Percentiles rank a stretch among this genome's conserved stretches.
phyloP scores from a whole-genome alignment of 2,797 vertebrate species.

The Hoplostethus mediterraneus region DNA sequence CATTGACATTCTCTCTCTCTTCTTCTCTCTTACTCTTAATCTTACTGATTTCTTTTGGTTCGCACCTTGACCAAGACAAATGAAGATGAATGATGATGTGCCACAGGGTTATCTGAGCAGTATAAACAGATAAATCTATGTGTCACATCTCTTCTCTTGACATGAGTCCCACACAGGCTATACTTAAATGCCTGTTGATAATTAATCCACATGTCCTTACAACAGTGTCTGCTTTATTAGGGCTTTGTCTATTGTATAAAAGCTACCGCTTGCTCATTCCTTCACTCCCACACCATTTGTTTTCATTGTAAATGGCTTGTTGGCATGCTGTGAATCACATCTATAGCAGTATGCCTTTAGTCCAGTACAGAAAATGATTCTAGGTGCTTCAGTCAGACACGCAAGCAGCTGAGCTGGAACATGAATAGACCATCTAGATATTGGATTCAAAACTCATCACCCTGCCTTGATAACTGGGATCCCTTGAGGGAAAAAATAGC shows the following conservation, averaged over 20 bases:
- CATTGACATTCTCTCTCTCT: neutral
- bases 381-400: slow-evolving; percentile 7
- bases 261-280: neutral
- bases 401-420: neutral
- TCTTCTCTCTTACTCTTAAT: slow-evolving; percentile 13
- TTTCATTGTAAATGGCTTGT: neutral
- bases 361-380: neutral
- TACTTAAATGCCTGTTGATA: neutral
- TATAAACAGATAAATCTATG: slow-evolving; percentile 37
- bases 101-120: slow-evolving; percentile 35
- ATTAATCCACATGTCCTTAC: neutral
- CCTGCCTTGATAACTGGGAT: neutral
- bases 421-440: neutral
- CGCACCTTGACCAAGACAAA: slow-evolving; percentile 58
- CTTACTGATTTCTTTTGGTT: slow-evolving; percentile 29
- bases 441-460: neutral
- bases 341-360: neutral
- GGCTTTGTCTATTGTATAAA: slow-evolving; percentile 1
- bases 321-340: slow-evolving; percentile 11
- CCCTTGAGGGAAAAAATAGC: no score
- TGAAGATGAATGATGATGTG: slow-evolving; percentile 57
- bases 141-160: slow-evolving; percentile 26
- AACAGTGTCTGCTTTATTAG: neutral
- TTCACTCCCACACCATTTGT: neutral
- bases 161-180: slow-evolving; percentile 9